Base-by-base conservation (phyloP, 2,797 vertebrate genomes). In the Poeciliopsis paucimaculata region DNA sequence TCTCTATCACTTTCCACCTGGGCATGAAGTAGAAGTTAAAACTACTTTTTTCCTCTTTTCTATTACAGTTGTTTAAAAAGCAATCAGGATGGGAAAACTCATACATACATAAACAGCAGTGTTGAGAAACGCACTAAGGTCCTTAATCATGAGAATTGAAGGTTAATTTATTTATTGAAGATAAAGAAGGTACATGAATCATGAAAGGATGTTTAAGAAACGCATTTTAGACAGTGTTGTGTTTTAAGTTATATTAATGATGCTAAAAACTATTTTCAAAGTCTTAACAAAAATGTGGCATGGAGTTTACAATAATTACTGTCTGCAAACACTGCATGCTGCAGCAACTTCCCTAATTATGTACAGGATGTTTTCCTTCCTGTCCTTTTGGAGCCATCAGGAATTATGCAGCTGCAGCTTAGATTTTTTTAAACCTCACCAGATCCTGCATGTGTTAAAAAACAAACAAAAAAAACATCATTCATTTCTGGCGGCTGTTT, bases 281-380 rank as follows among this genome's bases (percentile, higher is more conserved):
- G 26, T 55, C 23, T 55, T 4, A 34, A 11, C 9, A 8, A 20
- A 6, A 13, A 23, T 20, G 51, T 23, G 20, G 11, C 47, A 73
- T 7, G 0, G 47, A 51, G n/a, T 55, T 55, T 39, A 11, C 31
- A 55, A 15, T 41, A 13, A 36, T 41, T 87, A 73, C 43, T 49
- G 53, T 81, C 77, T 4, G 15, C 76, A 80, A 28, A 62, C 43
- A 13, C 20, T 20, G 41, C 77, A 84, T 31, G 11, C 28, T 23
- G 46, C 72, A 77, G 72, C 81, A 73, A 68, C 45, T 64, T 75
- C 76, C 62, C 43, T 87, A 82, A 88, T 88, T 80, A 82, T 78
- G 51, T 83, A 68, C 70, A 81, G 34, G 49, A 72, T 36, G 16
- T 74, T 79, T 83, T 89, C 28, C 1, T 82, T 51, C 64, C 39